Percentiles rank a stretch among this genome's conserved stretches.
Conservation (phyloP, 2,888 invertebrate species). For the Julus scanicus region DNA sequence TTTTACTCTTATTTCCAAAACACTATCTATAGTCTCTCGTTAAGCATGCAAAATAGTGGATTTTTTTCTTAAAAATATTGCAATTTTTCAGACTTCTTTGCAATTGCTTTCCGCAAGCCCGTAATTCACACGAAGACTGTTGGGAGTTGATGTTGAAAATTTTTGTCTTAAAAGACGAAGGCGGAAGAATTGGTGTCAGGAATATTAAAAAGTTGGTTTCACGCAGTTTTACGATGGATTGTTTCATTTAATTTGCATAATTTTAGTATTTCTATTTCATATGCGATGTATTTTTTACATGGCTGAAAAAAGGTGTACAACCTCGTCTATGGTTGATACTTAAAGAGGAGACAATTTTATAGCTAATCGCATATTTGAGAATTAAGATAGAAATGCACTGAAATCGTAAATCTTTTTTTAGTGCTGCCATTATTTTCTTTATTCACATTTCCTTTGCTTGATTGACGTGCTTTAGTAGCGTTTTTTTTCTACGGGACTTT, state of each 20-base stretch:
- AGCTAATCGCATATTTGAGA: slow-evolving; percentile 22
- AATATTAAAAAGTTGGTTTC: slow-evolving; percentile 34
- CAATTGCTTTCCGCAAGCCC: background rate
- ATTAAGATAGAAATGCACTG: slow-evolving; percentile 31
- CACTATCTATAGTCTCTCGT: too few relatives aligned
- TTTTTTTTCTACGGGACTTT: background rate
- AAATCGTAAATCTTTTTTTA: slow-evolving; percentile 39
- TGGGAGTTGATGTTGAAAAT: slow-evolving; percentile 20
- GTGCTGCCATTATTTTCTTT: background rate
- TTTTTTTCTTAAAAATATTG: too few relatives aligned
- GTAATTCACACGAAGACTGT: background rate
- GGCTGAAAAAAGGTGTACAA: background rate
- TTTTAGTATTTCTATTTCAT: slow-evolving; percentile 24
- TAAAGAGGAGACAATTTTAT: background rate
- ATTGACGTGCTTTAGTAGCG: background rate
- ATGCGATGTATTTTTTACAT: background rate
- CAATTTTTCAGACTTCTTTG: too few relatives aligned
- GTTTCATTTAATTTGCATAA: slow-evolving; percentile 39
- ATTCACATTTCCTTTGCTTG: background rate
- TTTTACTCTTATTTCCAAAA: too few relatives aligned
- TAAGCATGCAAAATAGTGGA: too few relatives aligned
- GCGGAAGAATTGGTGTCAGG: slow-evolving; percentile 1
- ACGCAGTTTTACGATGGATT: slow-evolving; percentile 19
- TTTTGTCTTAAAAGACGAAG: background rate
- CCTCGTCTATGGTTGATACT: background rate